A percentile compares a stretch with the other conserved stretches of the same genome.
Conservation (phyloP, 2,888 invertebrate species). For the Drosophila neoperkinsi region DNA sequence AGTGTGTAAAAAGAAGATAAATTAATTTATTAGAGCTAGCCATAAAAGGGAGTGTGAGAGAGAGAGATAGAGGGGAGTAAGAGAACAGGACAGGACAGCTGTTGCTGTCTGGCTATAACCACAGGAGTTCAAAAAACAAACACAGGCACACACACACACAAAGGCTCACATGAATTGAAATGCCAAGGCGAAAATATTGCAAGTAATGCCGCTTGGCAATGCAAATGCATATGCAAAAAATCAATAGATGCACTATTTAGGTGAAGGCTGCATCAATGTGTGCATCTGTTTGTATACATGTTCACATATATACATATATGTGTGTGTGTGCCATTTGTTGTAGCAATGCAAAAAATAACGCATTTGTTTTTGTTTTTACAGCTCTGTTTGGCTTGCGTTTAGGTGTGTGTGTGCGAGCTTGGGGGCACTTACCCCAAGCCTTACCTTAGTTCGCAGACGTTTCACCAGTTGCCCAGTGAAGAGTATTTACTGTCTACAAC, state of each 20-base stretch:
- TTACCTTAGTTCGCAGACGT: conserved; percentile 41
- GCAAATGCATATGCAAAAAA: conserved; percentile 63
- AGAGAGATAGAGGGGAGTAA: conserved; percentile 1
- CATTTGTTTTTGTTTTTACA: conserved; percentile 56
- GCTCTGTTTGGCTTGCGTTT: conserved; percentile 24
- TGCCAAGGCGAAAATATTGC: conserved; percentile 28
- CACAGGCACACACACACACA: conserved; percentile 11
- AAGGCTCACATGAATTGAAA: conserved; percentile 16
- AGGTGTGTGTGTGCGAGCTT: conserved; percentile 26
- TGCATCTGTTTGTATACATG: conserved; percentile 14
- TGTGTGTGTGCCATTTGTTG: conserved; percentile 18
- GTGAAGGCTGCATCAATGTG: conserved; percentile 65
- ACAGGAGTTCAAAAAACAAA: conserved; percentile 39
- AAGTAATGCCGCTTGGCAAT: conserved; percentile 61
- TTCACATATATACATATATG: neutral
- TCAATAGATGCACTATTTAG: conserved; percentile 71
- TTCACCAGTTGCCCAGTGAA: conserved; percentile 12
- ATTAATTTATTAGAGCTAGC: too few species aligned
- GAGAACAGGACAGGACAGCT: conserved; percentile 58
- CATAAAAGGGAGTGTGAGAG: neutral
- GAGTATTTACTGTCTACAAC: conserved; percentile 5
- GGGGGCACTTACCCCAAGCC: conserved; percentile 43
- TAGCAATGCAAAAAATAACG: conserved; percentile 33
- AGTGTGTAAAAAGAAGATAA: neutral
- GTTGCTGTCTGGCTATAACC: conserved; percentile 58